Conservation (phyloP, 2,888 invertebrate genomes). For the Corbicula japonica region DNA sequence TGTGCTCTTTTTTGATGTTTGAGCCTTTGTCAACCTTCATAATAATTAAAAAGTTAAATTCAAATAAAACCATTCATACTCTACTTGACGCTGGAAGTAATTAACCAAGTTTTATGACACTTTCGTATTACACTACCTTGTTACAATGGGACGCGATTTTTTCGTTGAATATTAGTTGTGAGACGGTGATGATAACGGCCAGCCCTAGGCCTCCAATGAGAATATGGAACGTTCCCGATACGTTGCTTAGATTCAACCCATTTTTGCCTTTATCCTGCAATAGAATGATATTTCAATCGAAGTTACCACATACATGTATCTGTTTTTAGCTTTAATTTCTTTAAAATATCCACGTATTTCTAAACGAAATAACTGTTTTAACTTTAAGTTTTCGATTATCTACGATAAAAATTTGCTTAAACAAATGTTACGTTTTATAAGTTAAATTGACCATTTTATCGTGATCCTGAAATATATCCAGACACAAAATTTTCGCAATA, state of each 20-base stretch:
- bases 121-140: constrained; percentile 33
- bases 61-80: too few species aligned
- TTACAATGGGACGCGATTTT: constrained; percentile 31
- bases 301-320: not conserved
- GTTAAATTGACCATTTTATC: too few species aligned
- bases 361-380: not conserved
- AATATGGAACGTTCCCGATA: constrained; percentile 99
- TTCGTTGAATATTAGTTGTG: constrained; percentile 89
- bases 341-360: not conserved
- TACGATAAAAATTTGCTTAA: not conserved
- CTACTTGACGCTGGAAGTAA: too few species aligned
- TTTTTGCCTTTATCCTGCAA: constrained; percentile 89
- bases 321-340: not conserved
- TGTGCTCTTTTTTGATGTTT: too few species aligned
- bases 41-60: too few species aligned
- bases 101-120: not conserved
- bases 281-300: not conserved
- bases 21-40: too few species aligned
- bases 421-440: not conserved
- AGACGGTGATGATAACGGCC: constrained; percentile 95
- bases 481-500: too few species aligned
- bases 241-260: constrained; percentile 96
- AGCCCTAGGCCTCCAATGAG: constrained; percentile 96
- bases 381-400: not conserved
- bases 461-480: too few species aligned